Evolutionary conservation across 2,113 vertebrate genomes (phyloP).

Genomic region (Bujurquina vittata): DNA sequence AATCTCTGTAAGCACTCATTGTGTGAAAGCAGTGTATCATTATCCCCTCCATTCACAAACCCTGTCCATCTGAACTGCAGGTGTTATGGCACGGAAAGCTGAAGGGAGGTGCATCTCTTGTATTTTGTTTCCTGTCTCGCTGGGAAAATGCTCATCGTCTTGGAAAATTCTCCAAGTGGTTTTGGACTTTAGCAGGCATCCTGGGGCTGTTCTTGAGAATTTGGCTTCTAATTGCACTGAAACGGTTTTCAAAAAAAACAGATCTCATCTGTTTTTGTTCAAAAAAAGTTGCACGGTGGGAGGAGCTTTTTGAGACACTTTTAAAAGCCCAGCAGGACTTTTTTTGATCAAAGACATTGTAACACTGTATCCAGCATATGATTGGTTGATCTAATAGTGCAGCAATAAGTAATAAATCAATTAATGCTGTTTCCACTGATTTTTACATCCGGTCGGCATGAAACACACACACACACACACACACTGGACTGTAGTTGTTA

Average conservation of each 20-base stretch:
- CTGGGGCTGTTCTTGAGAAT: not conserved
- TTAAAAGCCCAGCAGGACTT: not conserved
- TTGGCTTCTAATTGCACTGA: not conserved
- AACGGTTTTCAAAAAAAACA: not conserved
- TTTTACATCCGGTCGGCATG: not conserved
- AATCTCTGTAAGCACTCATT: slow-evolving; percentile 46
- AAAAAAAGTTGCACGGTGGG: not conserved
- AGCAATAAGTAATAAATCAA: not conserved
- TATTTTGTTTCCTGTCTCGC: not conserved
- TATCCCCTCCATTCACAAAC: slow-evolving; percentile 29
- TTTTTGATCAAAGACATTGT: not conserved
- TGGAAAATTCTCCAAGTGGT: slow-evolving; percentile 7
- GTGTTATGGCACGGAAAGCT: slow-evolving; percentile 2
- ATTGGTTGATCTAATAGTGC: not conserved
- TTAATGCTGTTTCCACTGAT: not conserved
- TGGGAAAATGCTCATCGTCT: not conserved
- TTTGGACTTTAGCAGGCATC: not conserved
- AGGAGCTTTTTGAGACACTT: not conserved
- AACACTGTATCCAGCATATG: not conserved
- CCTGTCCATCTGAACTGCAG: slow-evolving; percentile 33
- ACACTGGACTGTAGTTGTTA: slow-evolving; percentile 13
- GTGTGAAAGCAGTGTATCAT: slow-evolving; percentile 32
- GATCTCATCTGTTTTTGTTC: not conserved
- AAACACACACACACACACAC: not conserved
- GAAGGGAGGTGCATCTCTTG: not conserved